A percentile compares a stretch with the other conserved stretches of the same genome.
Conservation (phyloP, 2,888 invertebrate genomes). For the Hipparchia semele region DNA sequence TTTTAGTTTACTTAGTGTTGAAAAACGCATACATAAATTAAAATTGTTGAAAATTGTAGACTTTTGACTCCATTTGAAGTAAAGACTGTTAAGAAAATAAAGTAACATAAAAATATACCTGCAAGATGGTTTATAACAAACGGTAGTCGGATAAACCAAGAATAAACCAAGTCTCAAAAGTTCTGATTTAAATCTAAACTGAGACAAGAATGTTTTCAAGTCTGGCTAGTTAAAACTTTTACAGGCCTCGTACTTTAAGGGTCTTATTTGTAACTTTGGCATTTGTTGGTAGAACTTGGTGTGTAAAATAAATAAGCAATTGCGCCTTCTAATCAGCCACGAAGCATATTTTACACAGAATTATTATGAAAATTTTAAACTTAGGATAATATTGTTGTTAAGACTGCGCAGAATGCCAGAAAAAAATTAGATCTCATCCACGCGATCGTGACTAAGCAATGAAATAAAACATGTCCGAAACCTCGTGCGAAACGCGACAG, state of each 20-base stretch:
- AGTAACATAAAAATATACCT: too few relatives aligned
- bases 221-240: conserved; percentile 46
- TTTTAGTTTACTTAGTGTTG: too few relatives aligned
- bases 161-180: conserved; percentile 39
- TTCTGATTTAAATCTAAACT: conserved; percentile 46
- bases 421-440: too few relatives aligned
- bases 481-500: too few relatives aligned
- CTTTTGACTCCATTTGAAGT: too few relatives aligned
- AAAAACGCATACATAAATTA: too few relatives aligned
- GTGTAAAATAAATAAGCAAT: conserved; percentile 39
- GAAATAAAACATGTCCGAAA: too few relatives aligned
- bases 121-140: conserved; percentile 25
- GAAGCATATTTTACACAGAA: conserved; percentile 25
- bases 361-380: conserved; percentile 7
- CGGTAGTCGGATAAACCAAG: conserved; percentile 37
- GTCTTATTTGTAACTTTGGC: conserved; percentile 42
- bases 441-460: too few relatives aligned
- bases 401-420: too few relatives aligned
- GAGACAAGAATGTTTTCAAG: conserved; percentile 45
- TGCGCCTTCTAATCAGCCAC: conserved; percentile 27
- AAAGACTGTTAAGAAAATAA: too few relatives aligned
- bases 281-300: conserved; percentile 39
- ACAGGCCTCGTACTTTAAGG: conserved; percentile 44
- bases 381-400: background rate
- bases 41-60: too few relatives aligned